Conservation (phyloP, 92 coral and sea anemone species). For the Pocillopora meandrina region DNA sequence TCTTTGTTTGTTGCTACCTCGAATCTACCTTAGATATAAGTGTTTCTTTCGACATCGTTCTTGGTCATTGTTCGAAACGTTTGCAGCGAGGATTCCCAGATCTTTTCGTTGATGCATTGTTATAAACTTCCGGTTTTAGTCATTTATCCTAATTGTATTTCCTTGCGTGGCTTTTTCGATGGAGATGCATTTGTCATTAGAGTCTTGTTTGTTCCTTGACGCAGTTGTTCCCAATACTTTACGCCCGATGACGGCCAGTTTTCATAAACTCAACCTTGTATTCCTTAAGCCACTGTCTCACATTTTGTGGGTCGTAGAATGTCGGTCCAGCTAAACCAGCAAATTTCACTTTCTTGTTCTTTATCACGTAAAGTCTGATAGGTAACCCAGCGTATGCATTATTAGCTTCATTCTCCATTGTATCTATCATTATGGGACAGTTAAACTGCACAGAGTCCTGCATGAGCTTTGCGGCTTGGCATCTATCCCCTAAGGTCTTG, state of each 20-base stretch:
- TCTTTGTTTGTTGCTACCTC: conserved; percentile 8
- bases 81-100: not conserved
- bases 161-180: not conserved
- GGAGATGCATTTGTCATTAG: not conserved
- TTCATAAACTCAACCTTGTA: conserved; percentile 37
- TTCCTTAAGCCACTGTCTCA: conserved; percentile 51
- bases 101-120: not conserved
- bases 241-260: conserved; percentile 40
- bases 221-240: not conserved
- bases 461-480: conserved; percentile 67
- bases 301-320: conserved; percentile 49
- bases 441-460: conserved; percentile 50
- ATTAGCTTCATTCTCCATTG: conserved; percentile 69
- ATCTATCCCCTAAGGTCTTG: conserved; percentile 50
- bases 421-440: conserved; percentile 62
- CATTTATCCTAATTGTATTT: conserved; percentile 22
- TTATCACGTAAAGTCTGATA: conserved; percentile 57
- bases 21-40: conserved; percentile 1
- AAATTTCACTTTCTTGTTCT: conserved; percentile 45
- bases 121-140: conserved; percentile 24
- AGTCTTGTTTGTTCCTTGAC: not conserved
- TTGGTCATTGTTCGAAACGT: not conserved
- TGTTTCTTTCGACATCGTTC: not conserved
- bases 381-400: conserved; percentile 68
- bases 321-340: conserved; percentile 71